Evolutionary conservation across 1,140 invertebrate genomes (phyloP).

Genomic region (Zaprionus ornatus): DNA sequence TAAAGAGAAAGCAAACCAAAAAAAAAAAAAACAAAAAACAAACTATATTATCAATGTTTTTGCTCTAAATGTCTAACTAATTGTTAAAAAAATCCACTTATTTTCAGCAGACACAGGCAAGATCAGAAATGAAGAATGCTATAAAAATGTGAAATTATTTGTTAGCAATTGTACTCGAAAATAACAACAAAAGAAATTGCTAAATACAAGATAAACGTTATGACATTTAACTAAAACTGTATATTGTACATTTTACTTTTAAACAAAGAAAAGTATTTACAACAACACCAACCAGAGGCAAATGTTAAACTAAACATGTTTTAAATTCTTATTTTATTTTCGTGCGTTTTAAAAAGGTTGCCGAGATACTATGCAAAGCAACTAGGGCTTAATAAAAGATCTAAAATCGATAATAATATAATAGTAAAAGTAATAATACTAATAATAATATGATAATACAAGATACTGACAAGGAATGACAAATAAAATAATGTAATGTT

Average conservation of each 20-base stretch:
- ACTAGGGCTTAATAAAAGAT: slow-evolving; percentile 34
- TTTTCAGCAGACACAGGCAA: slow-evolving; percentile 68
- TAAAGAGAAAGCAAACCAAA: slow-evolving; percentile 53
- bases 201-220: slow-evolving; percentile 23
- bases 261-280: slow-evolving; percentile 71
- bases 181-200: slow-evolving; percentile 46
- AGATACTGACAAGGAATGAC: slow-evolving; percentile 53
- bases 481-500: slow-evolving; percentile 74
- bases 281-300: slow-evolving; percentile 51
- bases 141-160: slow-evolving; percentile 74
- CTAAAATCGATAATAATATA: slow-evolving; percentile 34
- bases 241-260: slow-evolving; percentile 74
- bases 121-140: slow-evolving; percentile 49
- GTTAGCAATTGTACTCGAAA: slow-evolving; percentile 49
- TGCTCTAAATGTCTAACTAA: slow-evolving; percentile 82
- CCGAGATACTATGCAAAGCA: slow-evolving; percentile 50
- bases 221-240: slow-evolving; percentile 59
- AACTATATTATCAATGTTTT: slow-evolving; percentile 82
- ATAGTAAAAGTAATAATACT: slow-evolving; percentile 33
- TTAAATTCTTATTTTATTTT: slow-evolving; percentile 66
- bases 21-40: slow-evolving; percentile 55
- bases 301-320: slow-evolving; percentile 55
- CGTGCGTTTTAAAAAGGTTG: slow-evolving; percentile 65
- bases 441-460: slow-evolving; percentile 7
- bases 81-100: slow-evolving; percentile 69